These are phyloP conservation scores for Strongylocentrotus purpuratus DNA, from an alignment of 35 echinoderm and acorn worm genomes.

Conservation along the genomic window DNA sequence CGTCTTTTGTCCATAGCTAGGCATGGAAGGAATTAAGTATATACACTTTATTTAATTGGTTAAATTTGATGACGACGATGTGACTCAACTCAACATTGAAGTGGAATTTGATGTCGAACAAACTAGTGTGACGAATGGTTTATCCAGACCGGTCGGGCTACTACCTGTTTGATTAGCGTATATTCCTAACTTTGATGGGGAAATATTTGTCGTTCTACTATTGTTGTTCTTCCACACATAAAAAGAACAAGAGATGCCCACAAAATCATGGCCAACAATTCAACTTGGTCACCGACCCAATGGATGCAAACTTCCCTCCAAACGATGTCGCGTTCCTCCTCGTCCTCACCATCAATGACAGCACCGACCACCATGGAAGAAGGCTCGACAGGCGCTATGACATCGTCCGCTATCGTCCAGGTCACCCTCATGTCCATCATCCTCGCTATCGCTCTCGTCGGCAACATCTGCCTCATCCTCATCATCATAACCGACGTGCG, in stretches of 20 bases:
- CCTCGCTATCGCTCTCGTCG: conserved; percentile 58
- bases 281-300: neutral
- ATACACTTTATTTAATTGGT: neutral
- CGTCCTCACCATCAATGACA: neutral
- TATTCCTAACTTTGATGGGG: neutral
- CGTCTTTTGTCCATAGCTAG: neutral
- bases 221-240: neutral
- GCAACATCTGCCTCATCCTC: conserved; percentile 64
- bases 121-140: neutral
- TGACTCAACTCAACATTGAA: neutral
- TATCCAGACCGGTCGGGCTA: neutral
- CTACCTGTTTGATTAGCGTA: neutral
- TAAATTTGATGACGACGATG: neutral
- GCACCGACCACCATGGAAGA: conserved; percentile 47
- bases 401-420: conserved; percentile 19
- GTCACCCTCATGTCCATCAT: conserved; percentile 61
- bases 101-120: neutral
- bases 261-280: neutral
- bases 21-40: neutral
- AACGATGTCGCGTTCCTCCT: neutral
- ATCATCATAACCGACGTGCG: conserved; percentile 76
- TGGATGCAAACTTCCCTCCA: neutral
- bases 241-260: neutral
- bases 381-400: neutral
- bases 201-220: neutral